A percentile compares a stretch with the other conserved stretches of the same genome.
phyloP scores from a whole-genome alignment of 2,888 invertebrate genomes.

The Chrysopilus asiliformis region DNA sequence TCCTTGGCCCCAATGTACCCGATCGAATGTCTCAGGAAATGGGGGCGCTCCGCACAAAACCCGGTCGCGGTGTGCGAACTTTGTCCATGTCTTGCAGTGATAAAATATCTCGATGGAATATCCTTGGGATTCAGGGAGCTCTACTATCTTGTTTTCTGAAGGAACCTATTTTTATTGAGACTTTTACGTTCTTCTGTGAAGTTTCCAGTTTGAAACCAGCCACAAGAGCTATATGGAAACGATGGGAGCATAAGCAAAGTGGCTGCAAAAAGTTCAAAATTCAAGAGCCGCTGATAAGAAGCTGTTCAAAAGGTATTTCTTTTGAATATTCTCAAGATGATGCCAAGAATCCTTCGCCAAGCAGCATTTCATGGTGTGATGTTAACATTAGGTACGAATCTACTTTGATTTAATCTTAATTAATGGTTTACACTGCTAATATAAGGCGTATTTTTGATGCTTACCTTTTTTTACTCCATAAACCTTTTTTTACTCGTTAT shows the following conservation, averaged over 20 bases:
- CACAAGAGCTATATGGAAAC: conserved; percentile 39
- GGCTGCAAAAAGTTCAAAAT: conserved; percentile 16
- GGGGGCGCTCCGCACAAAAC: conserved; percentile 71
- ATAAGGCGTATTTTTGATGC: too few species aligned
- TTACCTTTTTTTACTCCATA: too few species aligned
- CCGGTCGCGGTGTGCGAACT: conserved; percentile 80
- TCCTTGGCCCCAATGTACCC: conserved; percentile 34
- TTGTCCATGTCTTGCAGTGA: conserved; percentile 88
- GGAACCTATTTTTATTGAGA: conserved; percentile 52
- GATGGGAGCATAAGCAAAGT: conserved; percentile 24
- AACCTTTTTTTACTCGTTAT: too few species aligned
- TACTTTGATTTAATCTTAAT: not conserved
- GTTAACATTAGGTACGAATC: conserved; percentile 32
- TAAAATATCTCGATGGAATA: conserved; percentile 81
- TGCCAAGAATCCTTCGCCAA: conserved; percentile 40
- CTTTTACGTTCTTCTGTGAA: conserved; percentile 46
- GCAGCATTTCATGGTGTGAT: conserved; percentile 48
- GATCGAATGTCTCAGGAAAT: conserved; percentile 49
- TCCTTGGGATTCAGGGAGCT: conserved; percentile 74
- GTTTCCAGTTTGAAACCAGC: conserved; percentile 47
- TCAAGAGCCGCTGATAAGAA: conserved; percentile 23
- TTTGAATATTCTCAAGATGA: conserved; percentile 36
- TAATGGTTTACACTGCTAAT: too few species aligned
- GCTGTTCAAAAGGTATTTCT: conserved; percentile 10
- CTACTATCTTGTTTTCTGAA: conserved; percentile 54